Evolutionary conservation across 2,797 vertebrate species (phyloP).

Genomic region (Carduelis carduelis): DNA sequence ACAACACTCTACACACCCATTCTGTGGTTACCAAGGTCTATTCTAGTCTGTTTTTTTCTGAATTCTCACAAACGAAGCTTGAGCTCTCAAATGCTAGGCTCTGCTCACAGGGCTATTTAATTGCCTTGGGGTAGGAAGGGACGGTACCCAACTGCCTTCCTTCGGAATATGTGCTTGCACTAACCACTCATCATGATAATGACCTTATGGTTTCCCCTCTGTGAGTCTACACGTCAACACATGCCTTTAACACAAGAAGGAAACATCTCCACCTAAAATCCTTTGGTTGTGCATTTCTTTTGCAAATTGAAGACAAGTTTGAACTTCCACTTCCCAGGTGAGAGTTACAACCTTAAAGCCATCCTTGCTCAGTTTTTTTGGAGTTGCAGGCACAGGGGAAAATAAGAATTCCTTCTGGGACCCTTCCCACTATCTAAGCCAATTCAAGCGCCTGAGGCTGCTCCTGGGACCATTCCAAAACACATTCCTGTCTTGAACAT

Average conservation of each 20-base stretch:
- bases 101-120: neutral
- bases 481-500: neutral
- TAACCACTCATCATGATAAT: rapidly evolving
- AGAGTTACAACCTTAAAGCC: neutral
- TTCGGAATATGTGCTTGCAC: neutral
- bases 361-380: neutral
- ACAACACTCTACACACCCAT: neutral
- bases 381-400: neutral
- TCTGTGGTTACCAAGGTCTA: neutral
- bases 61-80: neutral
- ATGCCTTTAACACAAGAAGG: neutral
- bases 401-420: neutral
- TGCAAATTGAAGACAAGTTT: neutral
- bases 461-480: neutral
- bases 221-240: neutral
- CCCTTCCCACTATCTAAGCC: neutral
- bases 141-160: neutral
- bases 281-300: neutral
- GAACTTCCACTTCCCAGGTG: neutral
- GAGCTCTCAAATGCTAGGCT: neutral
- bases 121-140: neutral
- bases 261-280: neutral
- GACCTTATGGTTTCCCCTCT: neutral
- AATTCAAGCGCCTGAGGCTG: neutral
- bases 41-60: neutral